Evolutionary conservation across 2,888 invertebrate species (phyloP).

Genomic region (Hybos culiciformis): DNA sequence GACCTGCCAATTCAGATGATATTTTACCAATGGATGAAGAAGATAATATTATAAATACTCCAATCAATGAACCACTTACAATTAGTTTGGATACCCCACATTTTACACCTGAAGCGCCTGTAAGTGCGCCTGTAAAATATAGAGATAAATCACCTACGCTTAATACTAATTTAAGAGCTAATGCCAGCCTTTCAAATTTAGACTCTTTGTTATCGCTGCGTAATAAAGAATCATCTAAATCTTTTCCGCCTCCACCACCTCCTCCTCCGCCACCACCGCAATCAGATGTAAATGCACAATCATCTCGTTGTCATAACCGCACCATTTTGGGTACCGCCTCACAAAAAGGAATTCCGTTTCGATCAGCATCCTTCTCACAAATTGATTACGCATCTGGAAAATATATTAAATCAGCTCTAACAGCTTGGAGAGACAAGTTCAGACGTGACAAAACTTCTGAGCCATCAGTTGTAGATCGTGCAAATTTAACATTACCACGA

Average conservation of each 20-base stretch:
- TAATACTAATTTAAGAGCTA: slow-evolving; percentile 17
- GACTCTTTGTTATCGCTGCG: slow-evolving; percentile 20
- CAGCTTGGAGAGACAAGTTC: slow-evolving; percentile 28
- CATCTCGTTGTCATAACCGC: slow-evolving; percentile 39
- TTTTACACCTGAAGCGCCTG: not conserved
- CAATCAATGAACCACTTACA: not conserved
- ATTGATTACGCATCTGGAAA: slow-evolving; percentile 59
- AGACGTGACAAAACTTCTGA: slow-evolving; percentile 26
- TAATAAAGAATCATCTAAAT: slow-evolving; percentile 24
- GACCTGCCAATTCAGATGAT: slow-evolving; percentile 18
- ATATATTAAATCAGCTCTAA: slow-evolving; percentile 38
- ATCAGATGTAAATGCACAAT: slow-evolving; percentile 6
- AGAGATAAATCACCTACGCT: slow-evolving; percentile 16
- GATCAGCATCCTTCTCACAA: slow-evolving; percentile 79
- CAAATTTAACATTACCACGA: slow-evolving; percentile 32
- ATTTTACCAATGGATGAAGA: slow-evolving; percentile 23
- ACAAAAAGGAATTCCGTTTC: slow-evolving; percentile 55
- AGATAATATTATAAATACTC: slow-evolving; percentile 10
- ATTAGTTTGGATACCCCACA: not conserved
- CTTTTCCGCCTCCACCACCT: slow-evolving; percentile 8
- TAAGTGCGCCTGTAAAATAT: slow-evolving; percentile 11
- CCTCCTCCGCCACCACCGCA: slow-evolving; percentile 19
- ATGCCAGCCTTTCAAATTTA: slow-evolving; percentile 30
- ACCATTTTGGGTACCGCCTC: slow-evolving; percentile 47
- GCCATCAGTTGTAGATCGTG: slow-evolving; percentile 20